Base-by-base conservation (phyloP, 2,797 vertebrate species). In the Pangasius djambal region DNA sequence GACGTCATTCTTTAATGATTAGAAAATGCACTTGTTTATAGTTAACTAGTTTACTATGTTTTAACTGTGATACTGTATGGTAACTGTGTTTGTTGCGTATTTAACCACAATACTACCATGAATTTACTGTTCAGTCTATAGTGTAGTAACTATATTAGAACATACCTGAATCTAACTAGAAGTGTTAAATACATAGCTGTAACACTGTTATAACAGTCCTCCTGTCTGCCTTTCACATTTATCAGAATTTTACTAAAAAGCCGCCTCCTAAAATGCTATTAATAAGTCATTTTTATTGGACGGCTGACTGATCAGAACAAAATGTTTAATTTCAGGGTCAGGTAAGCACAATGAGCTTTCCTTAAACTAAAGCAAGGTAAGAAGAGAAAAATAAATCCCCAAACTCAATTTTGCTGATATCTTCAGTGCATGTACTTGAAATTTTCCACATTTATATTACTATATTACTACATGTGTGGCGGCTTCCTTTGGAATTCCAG, bases 311-410 rank as follows among this genome's bases (percentile, higher is more conserved):
- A 65, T 83, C 81, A 44, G 81, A 83, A 83, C 37, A 63, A 48
- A 65, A 63, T 5, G 5, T 83, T 83, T 83, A 61, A 83, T 83
- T 83, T 63, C 34, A 83, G 25, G 81, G 81, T 83, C 81, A 83
- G 37, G 13, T 81, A 81, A 52, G 52, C 78, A 81, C 78, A 83
- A 28, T 22, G 22, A 61, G 55, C 34, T 44, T 61, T 83, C 81
- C 55, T 63, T 83, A 63, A 44, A 63, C 37, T 28, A 83, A 83
- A 83, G 57, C 22, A 44, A 15, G 37, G 22, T 63, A 40, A 83
- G 57, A 83, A 44, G 20, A 63, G 20, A 61, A 59, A 40, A 59
- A 82, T 59, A 82, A 82, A 59, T 40, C 57, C 79, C 37, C 25
- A 44, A 83, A 44, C 6, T 7, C 52, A 83, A 12, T 83, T 28